Percentiles rank a stretch among this genome's conserved stretches.
phyloP scores from a whole-genome alignment of 2,888 invertebrate species.

The Agrilus biguttatus region DNA sequence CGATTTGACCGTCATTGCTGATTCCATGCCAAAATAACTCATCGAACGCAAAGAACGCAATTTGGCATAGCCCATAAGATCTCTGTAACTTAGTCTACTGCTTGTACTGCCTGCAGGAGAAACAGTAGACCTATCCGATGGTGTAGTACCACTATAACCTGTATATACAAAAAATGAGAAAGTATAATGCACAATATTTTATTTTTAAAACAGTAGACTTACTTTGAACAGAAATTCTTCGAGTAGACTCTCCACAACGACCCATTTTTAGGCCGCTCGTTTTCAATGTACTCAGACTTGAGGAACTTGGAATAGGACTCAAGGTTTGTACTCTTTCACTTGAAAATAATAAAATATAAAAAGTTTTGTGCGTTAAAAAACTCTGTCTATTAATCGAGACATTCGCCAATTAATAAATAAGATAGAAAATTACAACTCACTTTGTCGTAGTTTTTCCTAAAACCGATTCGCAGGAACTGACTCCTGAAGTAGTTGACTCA shows the following conservation, averaged over 20 bases:
- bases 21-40: conserved; percentile 27
- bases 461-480: conserved; percentile 68
- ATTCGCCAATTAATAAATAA: not conserved
- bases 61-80: conserved; percentile 63
- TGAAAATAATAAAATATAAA: conserved; percentile 14
- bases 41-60: conserved; percentile 45
- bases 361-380: too few species aligned
- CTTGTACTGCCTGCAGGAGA: conserved; percentile 37
- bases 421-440: conserved; percentile 22
- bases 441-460: conserved; percentile 39
- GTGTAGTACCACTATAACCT: conserved; percentile 30
- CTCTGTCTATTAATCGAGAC: too few species aligned
- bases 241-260: conserved; percentile 36
- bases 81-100: conserved; percentile 52
- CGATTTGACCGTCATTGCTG: conserved; percentile 5
- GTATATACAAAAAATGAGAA: not conserved
- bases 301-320: conserved; percentile 80
- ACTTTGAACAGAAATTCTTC: conserved; percentile 44
- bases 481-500: conserved; percentile 72
- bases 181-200: not conserved
- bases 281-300: conserved; percentile 40
- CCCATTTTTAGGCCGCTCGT: conserved; percentile 20
- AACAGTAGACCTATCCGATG: conserved; percentile 36
- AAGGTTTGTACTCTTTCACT: conserved; percentile 64
- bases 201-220: conserved; percentile 17